These are phyloP conservation scores for Resseliella maxima DNA, from an alignment of 2,888 invertebrate species.

Conservation along the genomic window DNA sequence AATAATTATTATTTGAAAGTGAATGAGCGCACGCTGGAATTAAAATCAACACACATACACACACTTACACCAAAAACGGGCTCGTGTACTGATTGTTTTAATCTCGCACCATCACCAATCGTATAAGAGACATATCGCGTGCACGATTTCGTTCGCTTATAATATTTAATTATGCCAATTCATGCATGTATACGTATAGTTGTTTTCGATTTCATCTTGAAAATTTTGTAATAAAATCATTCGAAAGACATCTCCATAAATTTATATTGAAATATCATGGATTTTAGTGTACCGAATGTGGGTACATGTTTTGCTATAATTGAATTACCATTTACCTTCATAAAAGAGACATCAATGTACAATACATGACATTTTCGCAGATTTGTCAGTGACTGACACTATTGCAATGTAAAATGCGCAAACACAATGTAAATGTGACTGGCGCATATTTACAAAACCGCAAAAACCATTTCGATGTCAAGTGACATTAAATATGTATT, in stretches of 20 bases:
- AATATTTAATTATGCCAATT: not conserved
- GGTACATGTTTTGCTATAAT: not conserved
- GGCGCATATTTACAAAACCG: not conserved
- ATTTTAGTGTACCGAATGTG: not conserved
- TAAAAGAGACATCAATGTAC: not conserved
- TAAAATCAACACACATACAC: not conserved
- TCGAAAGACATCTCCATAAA: not conserved
- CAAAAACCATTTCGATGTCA: constrained; percentile 13
- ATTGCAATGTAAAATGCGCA: not conserved
- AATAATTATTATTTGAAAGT: constrained; percentile 36
- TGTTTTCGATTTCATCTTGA: constrained; percentile 1
- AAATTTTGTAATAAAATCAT: constrained; percentile 7
- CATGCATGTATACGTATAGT: not conserved
- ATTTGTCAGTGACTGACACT: not conserved
- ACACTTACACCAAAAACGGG: too few relatives aligned
- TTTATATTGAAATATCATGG: not conserved
- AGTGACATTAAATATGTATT: constrained; percentile 23
- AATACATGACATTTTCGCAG: not conserved
- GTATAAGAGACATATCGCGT: not conserved
- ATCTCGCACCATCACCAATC: not conserved
- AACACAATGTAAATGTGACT: not conserved
- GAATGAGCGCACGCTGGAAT: not conserved
- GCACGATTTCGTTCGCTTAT: not conserved
- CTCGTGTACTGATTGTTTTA: not conserved
- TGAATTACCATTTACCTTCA: constrained; percentile 3